Conservation (phyloP, 2,113 vertebrate species). For the Brachyistius frenatus region DNA sequence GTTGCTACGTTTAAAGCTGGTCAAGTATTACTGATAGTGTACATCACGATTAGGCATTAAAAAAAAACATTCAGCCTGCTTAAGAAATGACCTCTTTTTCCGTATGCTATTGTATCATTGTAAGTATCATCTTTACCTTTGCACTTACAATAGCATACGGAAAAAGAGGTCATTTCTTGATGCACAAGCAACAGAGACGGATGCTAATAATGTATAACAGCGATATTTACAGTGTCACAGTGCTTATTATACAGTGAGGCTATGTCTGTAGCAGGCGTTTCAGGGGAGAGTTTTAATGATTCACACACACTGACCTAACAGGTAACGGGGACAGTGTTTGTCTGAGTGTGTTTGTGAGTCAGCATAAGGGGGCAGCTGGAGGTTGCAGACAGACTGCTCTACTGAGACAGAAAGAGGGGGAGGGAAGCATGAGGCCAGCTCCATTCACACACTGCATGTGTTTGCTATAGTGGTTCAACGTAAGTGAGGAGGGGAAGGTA, state of each 20-base stretch:
- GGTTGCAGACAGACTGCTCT: constrained; percentile 45
- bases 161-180: too few relatives aligned
- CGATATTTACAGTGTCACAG: neutral
- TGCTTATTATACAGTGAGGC: neutral
- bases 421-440: neutral
- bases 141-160: too few relatives aligned
- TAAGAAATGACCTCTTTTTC: too few relatives aligned
- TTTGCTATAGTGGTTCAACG: neutral
- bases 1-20: too few relatives aligned
- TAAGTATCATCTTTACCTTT: too few relatives aligned
- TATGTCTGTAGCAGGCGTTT: neutral
- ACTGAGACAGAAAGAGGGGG: constrained; percentile 18
- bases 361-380: constrained; percentile 54
- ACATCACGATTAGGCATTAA: too few relatives aligned
- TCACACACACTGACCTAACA: constrained; percentile 31
- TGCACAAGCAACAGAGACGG: neutral
- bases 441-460: neutral
- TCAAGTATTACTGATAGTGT: too few relatives aligned
- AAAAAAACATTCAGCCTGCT: too few relatives aligned
- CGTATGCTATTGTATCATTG: too few relatives aligned
- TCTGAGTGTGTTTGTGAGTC: constrained; percentile 55
- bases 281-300: constrained; percentile 10
- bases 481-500: neutral
- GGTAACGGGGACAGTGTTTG: neutral
- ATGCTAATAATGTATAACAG: neutral